Base-by-base conservation (phyloP, 2,797 vertebrate species). In the Spinus pinus region DNA sequence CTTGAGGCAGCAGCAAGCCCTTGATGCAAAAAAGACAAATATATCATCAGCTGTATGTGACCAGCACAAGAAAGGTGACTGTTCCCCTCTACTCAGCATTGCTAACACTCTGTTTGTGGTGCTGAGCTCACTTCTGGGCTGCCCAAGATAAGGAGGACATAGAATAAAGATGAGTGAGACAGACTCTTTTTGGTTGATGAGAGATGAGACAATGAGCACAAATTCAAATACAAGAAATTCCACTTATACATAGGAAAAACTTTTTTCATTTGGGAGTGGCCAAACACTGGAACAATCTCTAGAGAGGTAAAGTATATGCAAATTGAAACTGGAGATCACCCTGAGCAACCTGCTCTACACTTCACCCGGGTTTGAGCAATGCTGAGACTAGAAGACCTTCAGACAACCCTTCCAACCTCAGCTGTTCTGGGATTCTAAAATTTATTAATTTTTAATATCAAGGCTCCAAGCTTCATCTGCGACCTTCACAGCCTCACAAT, bases 211-310 rank as follows among this genome's bases (percentile, higher is more conserved):
- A 9, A 72, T 3, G 1, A 73, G 4, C 14, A 50, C 6, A 28
- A 81, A 57, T 0, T 39, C 35, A 83, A 86, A 77, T 17, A 54
- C 7, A 73, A 5, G 19, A 57, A 56, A 61, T 37, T 53, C 16
- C 62, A 67, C 9, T 69, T 28, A 35, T 0, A 49, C 2, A 19
- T 3, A 27, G 2, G 9, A 74, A 83, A 64, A 12, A 2, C 0
- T 33, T 86, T 30, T 64, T 67, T 37, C 57, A 21, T 41, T 35
- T 62, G 30, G 47, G 35, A 15, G 20, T 24, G 24, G 19, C 65
- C 54, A 50, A 69, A 54, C 60, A 66, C 14, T 58, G 42, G 27
- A 81, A 84, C 41, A 33, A 28, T 28, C 15, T 79, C 30, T 30
- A 27, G 12, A 41, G 19, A 90, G 7, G 10, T 33, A 1, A 14